Conservation (phyloP, 2,888 invertebrate species). For the Caenorhabditis japonica region DNA sequence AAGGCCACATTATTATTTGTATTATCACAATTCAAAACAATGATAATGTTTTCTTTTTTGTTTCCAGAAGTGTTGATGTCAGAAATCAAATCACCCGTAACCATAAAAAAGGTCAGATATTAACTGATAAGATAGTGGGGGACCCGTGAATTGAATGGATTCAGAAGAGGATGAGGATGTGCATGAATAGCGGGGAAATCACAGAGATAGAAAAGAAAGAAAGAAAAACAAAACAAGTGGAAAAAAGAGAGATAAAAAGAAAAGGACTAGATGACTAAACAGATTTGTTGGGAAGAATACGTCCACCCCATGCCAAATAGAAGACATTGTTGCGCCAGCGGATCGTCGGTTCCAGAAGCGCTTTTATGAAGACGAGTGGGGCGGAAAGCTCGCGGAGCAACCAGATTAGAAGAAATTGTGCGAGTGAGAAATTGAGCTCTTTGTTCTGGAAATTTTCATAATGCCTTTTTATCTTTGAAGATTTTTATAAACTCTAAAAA, state of each 20-base stretch:
- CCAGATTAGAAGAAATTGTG: constrained; percentile 95
- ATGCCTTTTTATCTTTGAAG: neutral
- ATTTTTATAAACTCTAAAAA: neutral
- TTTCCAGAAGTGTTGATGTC: too few relatives aligned
- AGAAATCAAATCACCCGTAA: constrained; percentile 36
- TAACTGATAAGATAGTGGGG: constrained; percentile 13
- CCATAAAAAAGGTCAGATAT: neutral
- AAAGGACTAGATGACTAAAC: constrained; percentile 1
- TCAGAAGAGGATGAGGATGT: constrained; percentile 28
- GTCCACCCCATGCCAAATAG: constrained; percentile 93
- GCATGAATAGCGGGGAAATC: constrained; percentile 12
- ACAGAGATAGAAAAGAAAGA: constrained; percentile 1
- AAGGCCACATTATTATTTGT: neutral
- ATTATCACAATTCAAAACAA: constrained; percentile 11
- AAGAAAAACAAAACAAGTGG: neutral
- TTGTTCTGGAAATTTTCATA: constrained; percentile 65
- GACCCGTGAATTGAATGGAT: constrained; percentile 14
- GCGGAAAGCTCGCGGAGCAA: constrained; percentile 90
- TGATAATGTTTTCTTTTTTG: constrained; percentile 7
- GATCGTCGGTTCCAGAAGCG: constrained; percentile 89
- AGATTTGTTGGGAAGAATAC: constrained; percentile 31
- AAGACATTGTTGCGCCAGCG: constrained; percentile 90
- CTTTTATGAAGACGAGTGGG: constrained; percentile 89
- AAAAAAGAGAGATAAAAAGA: constrained; percentile 4
- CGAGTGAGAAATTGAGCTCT: constrained; percentile 91